Evolutionary conservation across 2,888 invertebrate genomes (phyloP).

Genomic region (Camponotus fellah): DNA sequence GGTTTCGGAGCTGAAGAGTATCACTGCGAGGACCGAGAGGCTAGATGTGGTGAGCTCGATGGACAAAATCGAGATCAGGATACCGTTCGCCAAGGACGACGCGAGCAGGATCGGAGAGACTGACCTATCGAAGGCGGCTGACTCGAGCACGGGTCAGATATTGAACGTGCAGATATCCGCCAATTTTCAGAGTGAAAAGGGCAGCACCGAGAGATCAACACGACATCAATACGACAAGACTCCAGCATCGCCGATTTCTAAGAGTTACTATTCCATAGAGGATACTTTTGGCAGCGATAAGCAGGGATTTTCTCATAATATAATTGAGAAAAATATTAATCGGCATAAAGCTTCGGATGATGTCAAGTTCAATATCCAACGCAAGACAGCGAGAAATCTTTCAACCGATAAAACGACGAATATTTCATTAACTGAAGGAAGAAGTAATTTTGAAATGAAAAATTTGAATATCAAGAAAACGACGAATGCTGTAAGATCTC

Average conservation of each 20-base stretch:
- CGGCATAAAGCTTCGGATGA: background rate
- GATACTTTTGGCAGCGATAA: background rate
- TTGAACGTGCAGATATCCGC: conserved; percentile 71
- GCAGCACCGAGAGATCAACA: background rate
- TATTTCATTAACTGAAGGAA: background rate
- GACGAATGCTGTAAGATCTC: background rate
- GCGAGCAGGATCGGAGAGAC: background rate
- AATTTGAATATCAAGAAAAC: background rate
- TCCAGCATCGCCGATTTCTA: background rate
- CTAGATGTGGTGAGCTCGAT: conserved; percentile 72
- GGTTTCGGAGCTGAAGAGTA: conserved; percentile 67
- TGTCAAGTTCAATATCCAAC: background rate
- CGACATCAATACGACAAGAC: background rate
- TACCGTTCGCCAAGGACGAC: conserved; percentile 55
- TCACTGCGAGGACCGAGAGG: conserved; percentile 62
- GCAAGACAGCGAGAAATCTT: background rate
- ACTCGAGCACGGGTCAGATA: conserved; percentile 14
- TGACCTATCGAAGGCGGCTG: background rate
- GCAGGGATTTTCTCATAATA: background rate
- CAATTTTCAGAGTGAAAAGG: conserved; percentile 60
- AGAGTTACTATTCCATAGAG: background rate
- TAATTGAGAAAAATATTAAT: background rate
- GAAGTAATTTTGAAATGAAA: background rate
- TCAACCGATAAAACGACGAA: background rate
- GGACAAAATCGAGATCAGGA: conserved; percentile 75